Evolutionary conservation across 2,113 vertebrate genomes (phyloP), one percentile per base, ranked within the genome.

Genomic region (Alligator sinensis): DNA sequence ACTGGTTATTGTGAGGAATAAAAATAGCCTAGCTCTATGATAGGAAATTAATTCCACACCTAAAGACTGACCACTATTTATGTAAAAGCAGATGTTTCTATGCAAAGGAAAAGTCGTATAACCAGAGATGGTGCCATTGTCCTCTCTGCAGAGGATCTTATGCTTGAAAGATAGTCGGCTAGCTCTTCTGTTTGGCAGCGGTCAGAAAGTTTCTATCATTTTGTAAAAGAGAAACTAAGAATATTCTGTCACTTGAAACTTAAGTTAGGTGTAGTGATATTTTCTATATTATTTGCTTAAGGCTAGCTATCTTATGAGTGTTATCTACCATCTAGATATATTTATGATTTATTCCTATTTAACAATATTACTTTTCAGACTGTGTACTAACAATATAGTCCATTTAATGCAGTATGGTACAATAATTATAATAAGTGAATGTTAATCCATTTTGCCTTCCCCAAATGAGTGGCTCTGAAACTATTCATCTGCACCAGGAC

Each of bases 381-480:
- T 9, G 47, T 47, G 83, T 76, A 83, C 63, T 82, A 57, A 34
- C 25, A 89, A 58, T 93, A 78, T 22, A 64, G 11, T 61, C 84
- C 16, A 78, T 13, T 59, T 77, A 25, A 12, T 83, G 22, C 1
- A 88, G 5, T 17, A 60, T 0, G 2, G 24, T 54, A 76, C 27
- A 66, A 88, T 84, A 57, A 87, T 59, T 92, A 85, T 82, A 30
- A 75, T 84, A 58, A 6, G 11, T 11, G 34, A 93, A 61, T 59
- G 86, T 74, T 61, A 94, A 81, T 17, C 10, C 8, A 64, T 90
- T 90, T 66, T 92, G 79, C 70, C 77, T 94, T 84, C 80, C 19
- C 5, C 1, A 1, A 54, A 3, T 90, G 84, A 94, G 18, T 66
- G 80, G 15, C 1, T 13, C 13, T 13, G 28, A 12, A 92, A 79